Conservation (phyloP, 2,113 vertebrate species). For the Fregata magnificens region DNA sequence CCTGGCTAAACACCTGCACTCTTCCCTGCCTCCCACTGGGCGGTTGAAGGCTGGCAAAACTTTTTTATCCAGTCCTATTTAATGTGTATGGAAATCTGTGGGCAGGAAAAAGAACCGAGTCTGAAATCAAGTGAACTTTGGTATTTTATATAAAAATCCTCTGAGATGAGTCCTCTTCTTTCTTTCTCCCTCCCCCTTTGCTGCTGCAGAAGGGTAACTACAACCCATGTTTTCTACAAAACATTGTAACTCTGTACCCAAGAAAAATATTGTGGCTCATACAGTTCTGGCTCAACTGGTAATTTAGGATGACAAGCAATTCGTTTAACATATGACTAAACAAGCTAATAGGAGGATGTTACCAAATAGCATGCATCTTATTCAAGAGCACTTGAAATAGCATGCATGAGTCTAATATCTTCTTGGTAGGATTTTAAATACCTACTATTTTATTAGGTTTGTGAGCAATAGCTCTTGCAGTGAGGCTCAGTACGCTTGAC, state of each 20-base stretch:
- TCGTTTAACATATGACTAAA: conserved; percentile 36
- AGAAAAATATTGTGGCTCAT: conserved; percentile 43
- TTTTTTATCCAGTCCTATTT: background rate
- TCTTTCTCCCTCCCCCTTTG: background rate
- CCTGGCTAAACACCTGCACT: background rate
- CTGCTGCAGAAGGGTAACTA: background rate
- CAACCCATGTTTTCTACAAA: background rate
- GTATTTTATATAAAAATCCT: background rate
- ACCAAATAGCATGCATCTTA: conserved; percentile 13
- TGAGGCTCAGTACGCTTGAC: background rate
- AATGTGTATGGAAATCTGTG: background rate
- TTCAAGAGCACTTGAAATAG: conserved; percentile 6
- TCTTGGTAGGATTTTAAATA: background rate
- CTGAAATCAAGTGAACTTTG: background rate
- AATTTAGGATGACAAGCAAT: conserved; percentile 45
- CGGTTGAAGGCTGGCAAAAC: background rate
- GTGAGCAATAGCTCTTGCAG: background rate
- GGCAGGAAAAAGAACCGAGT: background rate
- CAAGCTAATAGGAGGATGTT: conserved; percentile 53
- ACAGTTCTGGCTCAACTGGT: conserved; percentile 16
- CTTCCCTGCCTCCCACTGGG: background rate
- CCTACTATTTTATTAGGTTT: background rate
- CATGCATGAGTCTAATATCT: background rate
- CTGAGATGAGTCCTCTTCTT: background rate
- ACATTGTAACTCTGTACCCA: background rate